phyloP scores from a whole-genome alignment of 2,888 invertebrate species.

The Doris montereyensis region DNA sequence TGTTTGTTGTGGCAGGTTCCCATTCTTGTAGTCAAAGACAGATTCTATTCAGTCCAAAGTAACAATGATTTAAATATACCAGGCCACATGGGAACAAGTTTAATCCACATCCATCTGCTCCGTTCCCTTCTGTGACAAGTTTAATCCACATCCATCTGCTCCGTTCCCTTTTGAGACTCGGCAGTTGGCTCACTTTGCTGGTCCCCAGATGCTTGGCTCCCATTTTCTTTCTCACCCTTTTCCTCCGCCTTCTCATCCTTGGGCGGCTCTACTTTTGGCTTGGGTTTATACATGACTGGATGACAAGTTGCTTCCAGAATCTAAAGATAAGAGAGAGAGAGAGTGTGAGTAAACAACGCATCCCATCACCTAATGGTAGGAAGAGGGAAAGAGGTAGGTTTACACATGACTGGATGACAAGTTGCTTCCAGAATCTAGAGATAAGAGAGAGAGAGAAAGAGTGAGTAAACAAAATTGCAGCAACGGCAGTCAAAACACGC shows the following conservation, averaged over 20 bases:
- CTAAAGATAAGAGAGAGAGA: constrained; percentile 67
- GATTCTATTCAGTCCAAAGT: too few relatives aligned
- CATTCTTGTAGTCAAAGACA: too few relatives aligned
- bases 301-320: constrained; percentile 76
- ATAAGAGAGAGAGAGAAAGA: constrained; percentile 39
- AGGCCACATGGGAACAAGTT: too few relatives aligned
- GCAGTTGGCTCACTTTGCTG: neutral
- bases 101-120: constrained; percentile 66
- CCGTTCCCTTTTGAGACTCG: constrained; percentile 40
- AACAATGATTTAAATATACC: too few relatives aligned
- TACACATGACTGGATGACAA: constrained; percentile 84
- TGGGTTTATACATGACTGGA: constrained; percentile 91
- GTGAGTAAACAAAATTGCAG: neutral
- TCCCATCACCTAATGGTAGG: neutral
- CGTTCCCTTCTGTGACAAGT: constrained; percentile 42
- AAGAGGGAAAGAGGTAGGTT: constrained; percentile 77
- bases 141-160: constrained; percentile 67
- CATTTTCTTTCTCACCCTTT: constrained; percentile 43
- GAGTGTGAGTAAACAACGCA: neutral
- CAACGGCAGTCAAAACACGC: neutral
- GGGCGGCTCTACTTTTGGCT: constrained; percentile 87
- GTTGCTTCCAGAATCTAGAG: constrained; percentile 76
- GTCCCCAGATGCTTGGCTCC: constrained; percentile 14
- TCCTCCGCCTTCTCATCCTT: constrained; percentile 57
- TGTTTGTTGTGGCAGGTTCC: too few relatives aligned